These are phyloP conservation scores for Neomonachus schauinslandi DNA, from an alignment of 2,113 vertebrate genomes.

Conservation along the genomic window DNA sequence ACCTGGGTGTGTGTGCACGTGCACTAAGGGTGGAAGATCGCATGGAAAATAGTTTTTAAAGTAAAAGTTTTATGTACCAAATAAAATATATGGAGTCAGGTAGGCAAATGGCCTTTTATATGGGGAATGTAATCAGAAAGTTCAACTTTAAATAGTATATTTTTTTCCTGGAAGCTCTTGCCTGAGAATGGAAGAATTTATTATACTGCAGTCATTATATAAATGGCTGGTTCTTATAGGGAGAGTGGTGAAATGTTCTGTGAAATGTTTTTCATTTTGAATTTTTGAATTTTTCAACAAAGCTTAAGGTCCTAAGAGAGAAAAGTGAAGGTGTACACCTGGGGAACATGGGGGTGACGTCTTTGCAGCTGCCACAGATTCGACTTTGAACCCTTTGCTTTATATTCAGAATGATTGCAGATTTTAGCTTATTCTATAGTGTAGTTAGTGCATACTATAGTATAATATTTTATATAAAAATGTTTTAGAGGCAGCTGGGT, in stretches of 20 bases:
- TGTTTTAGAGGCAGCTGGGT: neutral
- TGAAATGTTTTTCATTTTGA: neutral
- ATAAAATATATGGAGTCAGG: neutral
- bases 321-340: neutral
- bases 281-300: slow-evolving; percentile 27
- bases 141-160: neutral
- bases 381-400: neutral
- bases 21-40: neutral
- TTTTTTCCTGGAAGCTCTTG: neutral
- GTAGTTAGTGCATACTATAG: too few relatives aligned
- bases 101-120: neutral
- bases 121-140: neutral
- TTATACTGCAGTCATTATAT: neutral
- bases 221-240: neutral
- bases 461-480: neutral
- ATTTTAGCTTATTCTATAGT: slow-evolving; percentile 10
- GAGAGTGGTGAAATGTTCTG: neutral
- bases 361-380: neutral
- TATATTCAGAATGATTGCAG: neutral
- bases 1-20: neutral
- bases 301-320: neutral
- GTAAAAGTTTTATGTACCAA: slow-evolving; percentile 3
- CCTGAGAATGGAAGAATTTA: slow-evolving; percentile 7
- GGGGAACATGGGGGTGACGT: too few relatives aligned
- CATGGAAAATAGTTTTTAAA: neutral